Evolutionary conservation across 2,888 invertebrate genomes (phyloP), one percentile per base, ranked within the genome.

Genomic region (Tortrix viridana): DNA sequence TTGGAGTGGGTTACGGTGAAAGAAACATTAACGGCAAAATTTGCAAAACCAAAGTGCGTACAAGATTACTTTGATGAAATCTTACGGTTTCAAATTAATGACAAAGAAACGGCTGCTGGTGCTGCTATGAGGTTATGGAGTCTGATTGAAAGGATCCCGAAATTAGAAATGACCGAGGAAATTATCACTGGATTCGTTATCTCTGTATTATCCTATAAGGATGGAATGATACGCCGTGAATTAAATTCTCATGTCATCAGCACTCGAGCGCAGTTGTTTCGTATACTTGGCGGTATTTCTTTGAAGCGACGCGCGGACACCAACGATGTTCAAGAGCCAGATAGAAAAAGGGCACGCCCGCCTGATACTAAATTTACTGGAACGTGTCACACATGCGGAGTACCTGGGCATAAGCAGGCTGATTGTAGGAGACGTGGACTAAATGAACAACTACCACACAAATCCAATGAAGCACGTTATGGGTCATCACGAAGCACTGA

Each of bases 11-110:
- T 16, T 20, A 7, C 20, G 1, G 48, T 68, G 3, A 68, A 65
- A 52, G 53, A 67, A 47, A 53, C 32, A 9, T 32, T 69, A 4
- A 26, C 66, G 14, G 68, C 70, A 1, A 71, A 37, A 59, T 72
- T 73, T 64, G 41, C 26, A 0, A 67, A 54, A 41, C 69, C 71
- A 1, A 73, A 44, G 23, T 16, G 71, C 4, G 2, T 56, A 5
- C 71, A 71, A 58, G 72, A 73, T 37, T 61, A 71, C n/a, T 73
- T 72, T 20, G 71, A 74, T 22, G 67, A 70, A 0, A 59, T 71
- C 1, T 1, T 70, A 12, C 61, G 66, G 0, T 70, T 71, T 50
- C 65, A 70, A 67, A 56, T 71, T 1, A 50, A 47, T 3, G 3
- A n/a, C 0, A 68, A 69, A 22, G 70, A 72, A 43, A 66, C 60